Evolutionary conservation across 1,140 invertebrate genomes (phyloP), one percentile per base, ranked within the genome.

Genomic region (Drosophila bipectinata): DNA sequence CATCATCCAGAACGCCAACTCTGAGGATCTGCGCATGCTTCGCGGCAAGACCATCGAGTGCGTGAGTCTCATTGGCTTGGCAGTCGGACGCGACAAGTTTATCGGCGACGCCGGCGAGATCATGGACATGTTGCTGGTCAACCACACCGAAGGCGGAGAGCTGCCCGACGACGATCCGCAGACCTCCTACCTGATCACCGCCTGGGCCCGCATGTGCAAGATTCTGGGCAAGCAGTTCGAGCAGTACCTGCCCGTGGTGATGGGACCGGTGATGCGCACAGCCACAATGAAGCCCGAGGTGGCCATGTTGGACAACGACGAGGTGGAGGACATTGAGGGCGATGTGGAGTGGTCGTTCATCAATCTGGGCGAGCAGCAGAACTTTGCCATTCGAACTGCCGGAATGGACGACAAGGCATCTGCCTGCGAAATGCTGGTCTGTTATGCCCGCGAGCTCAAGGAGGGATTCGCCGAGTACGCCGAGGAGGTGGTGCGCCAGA

Each of bases 311-410:
- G 98, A 99, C 91, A 98, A 98, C 92, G 97, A 98, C 44, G 97
- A 97, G 83, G 94, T 97, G 91, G 95, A 97, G 82, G 95, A 95
- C 44, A 95, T 98, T 47, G 97, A 98, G 87, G 95, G 76, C 51
- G 98, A 99, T 92, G 94, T 97, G 6, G 98, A 99, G 81, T 99
- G 99, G 98, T 97, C 99, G 80, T 99, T 99, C 92, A 97, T 99
- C 18, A 98, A 97, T 10, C 93, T 99, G 4, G 98, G 98, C 4
- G 98, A 99, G 90, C 97, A 98, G 92, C 97, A 98, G 90, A 98
- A 98, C 91, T 98, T 98, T 91, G 97, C 97, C 45, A 97, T 98
- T 41, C 95, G 96, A 83, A 98, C 97, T 32, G 96, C 97, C 45
- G 96, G 95, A 72, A 93, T 99, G 58, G 99, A 99, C 92, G 99